Percentiles rank a stretch among this genome's conserved stretches.
Evolutionary conservation across 2,113 vertebrate genomes (phyloP).

Genomic region (Oxyura jamaicensis): DNA sequence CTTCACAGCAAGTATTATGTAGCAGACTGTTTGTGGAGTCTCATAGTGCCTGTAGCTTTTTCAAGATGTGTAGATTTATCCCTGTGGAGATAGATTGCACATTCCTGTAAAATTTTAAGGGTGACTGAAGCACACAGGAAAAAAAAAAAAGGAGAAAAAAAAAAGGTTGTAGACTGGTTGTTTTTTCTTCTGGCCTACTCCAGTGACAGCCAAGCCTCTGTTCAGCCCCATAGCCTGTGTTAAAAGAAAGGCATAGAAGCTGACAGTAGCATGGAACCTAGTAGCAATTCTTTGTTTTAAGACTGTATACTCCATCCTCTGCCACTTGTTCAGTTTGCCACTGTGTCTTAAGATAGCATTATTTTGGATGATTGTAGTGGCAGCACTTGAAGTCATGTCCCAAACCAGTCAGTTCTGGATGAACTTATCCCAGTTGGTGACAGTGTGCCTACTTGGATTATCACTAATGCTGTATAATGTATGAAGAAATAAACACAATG

Average conservation of each 20-base stretch:
- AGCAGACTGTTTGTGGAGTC: neutral
- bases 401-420: neutral
- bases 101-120: neutral
- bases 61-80: neutral
- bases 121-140: neutral
- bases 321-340: neutral
- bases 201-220: neutral
- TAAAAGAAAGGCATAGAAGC: neutral
- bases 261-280: neutral
- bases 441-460: constrained; percentile 18
- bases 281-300: neutral
- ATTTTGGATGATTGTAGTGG: neutral
- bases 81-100: neutral
- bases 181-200: neutral
- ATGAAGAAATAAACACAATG: neutral
- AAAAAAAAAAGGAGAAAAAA: too few relatives aligned
- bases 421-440: neutral
- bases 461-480: neutral
- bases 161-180: accelerated
- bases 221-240: neutral
- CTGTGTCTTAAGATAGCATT: neutral
- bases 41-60: neutral
- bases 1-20: neutral
- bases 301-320: neutral
- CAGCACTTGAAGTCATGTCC: neutral